These are phyloP conservation scores for Eueremaeus valkanovi DNA, from an alignment of 2,888 invertebrate species.

Conservation along the genomic window DNA sequence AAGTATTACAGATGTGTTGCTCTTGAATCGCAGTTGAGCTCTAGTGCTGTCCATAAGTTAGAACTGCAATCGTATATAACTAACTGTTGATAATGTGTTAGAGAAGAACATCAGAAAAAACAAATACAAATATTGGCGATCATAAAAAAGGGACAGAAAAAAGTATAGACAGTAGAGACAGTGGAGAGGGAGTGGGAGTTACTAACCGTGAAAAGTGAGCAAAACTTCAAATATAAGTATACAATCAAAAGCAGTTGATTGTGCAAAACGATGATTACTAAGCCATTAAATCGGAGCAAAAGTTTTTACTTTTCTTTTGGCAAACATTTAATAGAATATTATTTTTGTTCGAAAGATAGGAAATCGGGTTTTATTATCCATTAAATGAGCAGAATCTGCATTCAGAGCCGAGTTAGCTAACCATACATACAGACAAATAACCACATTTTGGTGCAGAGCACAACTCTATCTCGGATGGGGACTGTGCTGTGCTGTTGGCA, in stretches of 20 bases:
- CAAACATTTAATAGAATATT: constrained; percentile 15
- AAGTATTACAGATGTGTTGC: neutral
- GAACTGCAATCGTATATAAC: constrained; percentile 14
- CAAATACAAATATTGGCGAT: constrained; percentile 21
- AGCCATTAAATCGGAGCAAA: neutral
- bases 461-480: neutral
- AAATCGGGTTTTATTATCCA: constrained; percentile 25
- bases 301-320: neutral
- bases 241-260: constrained; percentile 18
- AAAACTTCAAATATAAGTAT: constrained; percentile 17
- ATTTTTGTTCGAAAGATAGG: constrained; percentile 19
- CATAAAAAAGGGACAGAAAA: neutral
- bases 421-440: constrained; percentile 18
- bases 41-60: constrained; percentile 16
- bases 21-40: neutral
- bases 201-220: constrained; percentile 22
- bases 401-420: constrained; percentile 9
- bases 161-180: neutral
- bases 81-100: constrained; percentile 21
- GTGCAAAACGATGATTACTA: neutral
- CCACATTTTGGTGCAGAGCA: neutral
- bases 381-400: constrained; percentile 31
- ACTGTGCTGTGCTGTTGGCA: neutral
- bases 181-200: constrained; percentile 14
- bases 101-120: neutral